These are phyloP conservation scores for Cichladusa arquata DNA, from an alignment of 2,113 vertebrate species.

Conservation along the genomic window DNA sequence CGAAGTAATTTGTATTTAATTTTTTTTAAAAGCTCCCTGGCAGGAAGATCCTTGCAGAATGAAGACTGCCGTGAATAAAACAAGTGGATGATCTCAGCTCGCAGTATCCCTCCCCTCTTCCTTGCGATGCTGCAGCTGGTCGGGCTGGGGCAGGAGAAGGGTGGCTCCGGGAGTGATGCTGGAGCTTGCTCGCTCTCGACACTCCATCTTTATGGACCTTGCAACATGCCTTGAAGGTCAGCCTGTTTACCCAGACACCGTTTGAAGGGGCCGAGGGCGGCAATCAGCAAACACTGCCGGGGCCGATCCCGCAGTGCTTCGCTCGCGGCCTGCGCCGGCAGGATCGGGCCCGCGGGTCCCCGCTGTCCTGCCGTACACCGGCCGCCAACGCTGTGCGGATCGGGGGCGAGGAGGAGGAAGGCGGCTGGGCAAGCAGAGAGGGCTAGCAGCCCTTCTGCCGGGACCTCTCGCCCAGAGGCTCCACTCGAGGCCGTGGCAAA, in stretches of 20 bases:
- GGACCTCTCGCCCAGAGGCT: neutral
- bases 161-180: neutral
- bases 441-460: neutral
- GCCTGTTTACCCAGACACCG: slow-evolving; percentile 51
- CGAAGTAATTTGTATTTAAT: neutral
- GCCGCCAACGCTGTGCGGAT: rapidly evolving
- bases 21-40: neutral
- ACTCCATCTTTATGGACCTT: slow-evolving; percentile 13
- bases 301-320: neutral
- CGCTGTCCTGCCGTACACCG: rapidly evolving
- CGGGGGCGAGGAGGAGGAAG: rapidly evolving
- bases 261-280: neutral
- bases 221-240: slow-evolving; percentile 42
- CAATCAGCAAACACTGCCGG: neutral
- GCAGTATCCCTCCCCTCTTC: neutral
- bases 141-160: neutral
- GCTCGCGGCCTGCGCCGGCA: neutral
- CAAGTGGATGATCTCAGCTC: neutral
- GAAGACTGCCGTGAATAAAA: neutral
- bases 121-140: neutral
- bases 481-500: neutral
- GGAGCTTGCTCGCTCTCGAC: neutral
- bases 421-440: neutral
- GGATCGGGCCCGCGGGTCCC: neutral
- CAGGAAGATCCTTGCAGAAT: neutral